phyloP scores from a whole-genome alignment of 2,113 vertebrate species.

The Ceyx melanurus region DNA sequence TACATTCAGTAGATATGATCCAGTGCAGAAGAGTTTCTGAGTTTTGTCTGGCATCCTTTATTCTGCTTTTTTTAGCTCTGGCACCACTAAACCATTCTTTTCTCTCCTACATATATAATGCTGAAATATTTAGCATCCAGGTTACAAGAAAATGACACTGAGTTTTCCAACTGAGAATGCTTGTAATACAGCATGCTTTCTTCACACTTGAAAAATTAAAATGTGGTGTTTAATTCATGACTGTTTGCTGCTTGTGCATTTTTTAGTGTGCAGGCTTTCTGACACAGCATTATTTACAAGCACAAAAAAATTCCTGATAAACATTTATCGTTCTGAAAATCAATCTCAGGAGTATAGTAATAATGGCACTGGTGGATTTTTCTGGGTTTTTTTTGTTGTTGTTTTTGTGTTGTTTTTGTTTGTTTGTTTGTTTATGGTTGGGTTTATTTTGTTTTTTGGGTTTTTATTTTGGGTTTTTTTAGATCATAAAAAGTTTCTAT shows the following conservation, averaged over 20 bases:
- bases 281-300: not conserved
- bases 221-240: not conserved
- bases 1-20: not conserved
- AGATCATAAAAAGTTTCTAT: not conserved
- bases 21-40: not conserved
- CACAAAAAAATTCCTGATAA: slow-evolving; percentile 1
- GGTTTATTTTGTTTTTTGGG: no score
- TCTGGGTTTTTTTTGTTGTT: not conserved
- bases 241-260: not conserved
- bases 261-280: not conserved
- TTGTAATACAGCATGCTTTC: not conserved
- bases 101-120: not conserved
- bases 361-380: not conserved
- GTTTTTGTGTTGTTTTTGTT: no score
- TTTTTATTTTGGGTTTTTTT: not conserved
- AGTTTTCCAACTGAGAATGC: not conserved
- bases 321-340: not conserved
- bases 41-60: not conserved
- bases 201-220: not conserved
- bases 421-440: no score
- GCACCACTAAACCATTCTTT: not conserved
- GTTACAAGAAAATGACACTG: not conserved
- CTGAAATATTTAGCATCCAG: not conserved
- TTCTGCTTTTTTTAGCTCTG: not conserved
- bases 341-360: not conserved